phyloP scores from a whole-genome alignment of 2,113 vertebrate genomes.

The Hassar affinis region DNA sequence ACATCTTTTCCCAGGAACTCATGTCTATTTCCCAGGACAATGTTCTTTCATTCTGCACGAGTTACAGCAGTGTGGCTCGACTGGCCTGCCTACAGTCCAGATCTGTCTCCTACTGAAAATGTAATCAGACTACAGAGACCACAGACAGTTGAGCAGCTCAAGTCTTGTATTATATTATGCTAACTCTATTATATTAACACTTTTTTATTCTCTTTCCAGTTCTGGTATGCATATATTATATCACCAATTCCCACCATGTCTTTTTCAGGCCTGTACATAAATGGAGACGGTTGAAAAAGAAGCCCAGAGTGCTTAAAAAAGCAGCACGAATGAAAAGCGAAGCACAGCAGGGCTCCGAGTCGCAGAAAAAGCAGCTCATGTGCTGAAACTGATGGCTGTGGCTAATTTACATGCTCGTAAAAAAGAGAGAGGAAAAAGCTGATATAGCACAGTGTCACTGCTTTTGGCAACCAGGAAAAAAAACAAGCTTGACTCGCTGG shows the following conservation, averaged over 20 bases:
- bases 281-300: neutral
- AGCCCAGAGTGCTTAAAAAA: neutral
- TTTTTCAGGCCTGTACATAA: neutral
- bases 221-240: neutral
- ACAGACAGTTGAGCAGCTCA: no score
- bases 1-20: no score
- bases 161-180: no score
- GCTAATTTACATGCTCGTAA: neutral
- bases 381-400: neutral
- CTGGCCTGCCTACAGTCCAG: no score
- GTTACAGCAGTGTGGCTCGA: no score
- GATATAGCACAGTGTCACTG: conserved; percentile 23
- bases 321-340: neutral
- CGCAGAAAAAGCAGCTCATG: neutral
- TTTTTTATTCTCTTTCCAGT: neutral
- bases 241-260: neutral
- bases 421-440: conserved; percentile 5
- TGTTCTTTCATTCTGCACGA: no score
- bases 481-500: neutral
- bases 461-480: neutral
- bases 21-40: no score
- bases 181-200: no score
- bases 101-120: no score
- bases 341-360: conserved; percentile 15
- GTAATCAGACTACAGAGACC: no score